Conservation (phyloP, 1,140 invertebrate genomes). For the Ceratina japonica region DNA sequence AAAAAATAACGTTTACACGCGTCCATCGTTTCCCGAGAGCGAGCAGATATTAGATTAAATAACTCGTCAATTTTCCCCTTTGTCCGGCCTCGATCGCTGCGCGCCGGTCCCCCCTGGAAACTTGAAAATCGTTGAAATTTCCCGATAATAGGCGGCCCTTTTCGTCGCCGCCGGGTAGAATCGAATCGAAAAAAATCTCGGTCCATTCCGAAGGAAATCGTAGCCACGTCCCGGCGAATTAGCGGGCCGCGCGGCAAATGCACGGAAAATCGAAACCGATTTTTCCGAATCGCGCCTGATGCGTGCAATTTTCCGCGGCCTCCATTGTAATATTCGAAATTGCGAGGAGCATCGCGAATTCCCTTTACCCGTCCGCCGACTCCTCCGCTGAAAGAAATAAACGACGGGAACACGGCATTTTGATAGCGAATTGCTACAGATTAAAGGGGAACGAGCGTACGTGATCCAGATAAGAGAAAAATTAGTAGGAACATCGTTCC, state of each 20-base stretch:
- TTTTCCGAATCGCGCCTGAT: background rate
- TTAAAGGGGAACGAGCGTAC: background rate
- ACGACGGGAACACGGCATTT: no score
- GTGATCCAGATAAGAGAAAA: background rate
- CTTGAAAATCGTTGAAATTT: slow-evolving; percentile 45
- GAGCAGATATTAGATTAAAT: slow-evolving; percentile 45
- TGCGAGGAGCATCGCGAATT: no score
- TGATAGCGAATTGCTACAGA: no score
- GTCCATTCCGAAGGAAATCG: background rate
- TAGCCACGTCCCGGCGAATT: background rate
- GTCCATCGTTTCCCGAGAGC: background rate
- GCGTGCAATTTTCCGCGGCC: background rate
- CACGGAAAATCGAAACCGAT: background rate
- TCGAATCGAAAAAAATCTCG: background rate
- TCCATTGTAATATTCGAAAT: no score
- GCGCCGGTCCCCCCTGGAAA: slow-evolving; percentile 33
- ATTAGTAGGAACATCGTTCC: background rate
- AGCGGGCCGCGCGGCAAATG: background rate
- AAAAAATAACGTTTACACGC: slow-evolving; percentile 27
- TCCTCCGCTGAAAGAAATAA: no score
- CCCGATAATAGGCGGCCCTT: slow-evolving; percentile 19
- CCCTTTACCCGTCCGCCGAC: no score
- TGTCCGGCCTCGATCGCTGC: slow-evolving; percentile 37
- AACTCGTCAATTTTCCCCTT: slow-evolving; percentile 43
- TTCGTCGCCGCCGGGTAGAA: slow-evolving; percentile 13